Evolutionary conservation across 2,113 vertebrate species (phyloP).

Genomic region (Taxidea taxus): DNA sequence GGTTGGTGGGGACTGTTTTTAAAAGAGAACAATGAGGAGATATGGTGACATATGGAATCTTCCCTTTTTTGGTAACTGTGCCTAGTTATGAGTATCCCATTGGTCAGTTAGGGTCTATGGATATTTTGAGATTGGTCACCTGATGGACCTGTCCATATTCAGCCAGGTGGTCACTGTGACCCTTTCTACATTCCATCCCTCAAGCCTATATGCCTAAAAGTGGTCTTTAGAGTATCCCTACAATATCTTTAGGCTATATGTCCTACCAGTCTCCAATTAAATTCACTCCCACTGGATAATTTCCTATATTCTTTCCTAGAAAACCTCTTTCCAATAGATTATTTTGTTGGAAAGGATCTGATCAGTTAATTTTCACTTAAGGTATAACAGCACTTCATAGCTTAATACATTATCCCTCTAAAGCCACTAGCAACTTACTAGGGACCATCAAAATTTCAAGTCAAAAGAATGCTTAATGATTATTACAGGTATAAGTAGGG

Average conservation of each 20-base stretch:
- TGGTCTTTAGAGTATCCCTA: neutral
- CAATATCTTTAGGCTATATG: neutral
- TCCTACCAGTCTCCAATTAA: neutral
- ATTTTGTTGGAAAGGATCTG: neutral
- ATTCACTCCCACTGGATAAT: neutral
- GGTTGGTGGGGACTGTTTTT: too few relatives aligned
- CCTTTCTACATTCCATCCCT: too few relatives aligned
- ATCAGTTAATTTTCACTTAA: conserved; percentile 40
- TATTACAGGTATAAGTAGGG: neutral
- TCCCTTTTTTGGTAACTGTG: too few relatives aligned
- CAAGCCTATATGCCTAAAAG: too few relatives aligned
- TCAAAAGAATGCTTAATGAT: neutral
- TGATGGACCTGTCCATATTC: too few relatives aligned
- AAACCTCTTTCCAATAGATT: neutral
- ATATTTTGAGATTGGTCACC: too few relatives aligned
- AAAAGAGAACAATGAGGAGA: too few relatives aligned
- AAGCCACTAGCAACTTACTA: neutral
- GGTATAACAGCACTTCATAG: neutral
- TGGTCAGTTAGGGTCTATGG: too few relatives aligned
- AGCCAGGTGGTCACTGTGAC: too few relatives aligned
- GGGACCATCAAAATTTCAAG: neutral
- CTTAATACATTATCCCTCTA: neutral
- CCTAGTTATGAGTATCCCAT: too few relatives aligned
- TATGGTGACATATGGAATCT: too few relatives aligned
- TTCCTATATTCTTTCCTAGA: neutral